Evolutionary conservation across 2,888 invertebrate genomes (phyloP).

Genomic region (Onthophagus sagittarius): DNA sequence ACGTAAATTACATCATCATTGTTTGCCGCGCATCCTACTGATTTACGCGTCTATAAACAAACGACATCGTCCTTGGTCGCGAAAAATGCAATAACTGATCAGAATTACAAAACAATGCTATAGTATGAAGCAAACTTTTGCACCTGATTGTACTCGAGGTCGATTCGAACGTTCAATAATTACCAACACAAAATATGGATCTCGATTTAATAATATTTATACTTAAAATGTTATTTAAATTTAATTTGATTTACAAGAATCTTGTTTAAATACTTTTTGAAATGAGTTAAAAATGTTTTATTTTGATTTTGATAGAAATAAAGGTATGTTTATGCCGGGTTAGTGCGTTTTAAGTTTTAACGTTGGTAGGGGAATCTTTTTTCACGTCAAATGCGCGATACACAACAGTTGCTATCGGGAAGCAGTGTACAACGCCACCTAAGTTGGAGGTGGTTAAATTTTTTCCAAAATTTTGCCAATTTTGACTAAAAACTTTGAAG

Average conservation of each 20-base stretch:
- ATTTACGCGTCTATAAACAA: conserved; percentile 15
- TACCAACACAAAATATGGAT: background rate
- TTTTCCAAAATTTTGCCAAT: background rate
- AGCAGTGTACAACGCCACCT: background rate
- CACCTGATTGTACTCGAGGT: conserved; percentile 12
- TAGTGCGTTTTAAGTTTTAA: background rate
- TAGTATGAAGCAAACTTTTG: background rate
- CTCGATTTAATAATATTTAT: background rate
- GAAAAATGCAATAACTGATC: conserved; percentile 13
- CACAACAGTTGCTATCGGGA: conserved; percentile 29
- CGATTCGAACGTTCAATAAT: background rate
- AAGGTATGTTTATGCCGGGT: too few species aligned
- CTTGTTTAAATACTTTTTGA: too few species aligned
- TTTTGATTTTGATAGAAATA: too few species aligned
- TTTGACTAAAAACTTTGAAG: background rate
- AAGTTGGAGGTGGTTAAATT: background rate
- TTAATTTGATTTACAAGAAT: too few species aligned
- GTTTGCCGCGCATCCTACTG: background rate
- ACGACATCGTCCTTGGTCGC: conserved; percentile 13
- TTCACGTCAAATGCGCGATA: conserved; percentile 30
- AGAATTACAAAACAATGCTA: background rate
- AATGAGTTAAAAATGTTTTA: too few species aligned
- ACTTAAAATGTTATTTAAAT: too few species aligned
- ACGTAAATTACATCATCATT: background rate
- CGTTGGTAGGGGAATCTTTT: conserved; percentile 36